Evolutionary conservation across 1,140 invertebrate species (phyloP), one percentile per base, ranked within the genome.

Genomic region (Drosophila carrolli): DNA sequence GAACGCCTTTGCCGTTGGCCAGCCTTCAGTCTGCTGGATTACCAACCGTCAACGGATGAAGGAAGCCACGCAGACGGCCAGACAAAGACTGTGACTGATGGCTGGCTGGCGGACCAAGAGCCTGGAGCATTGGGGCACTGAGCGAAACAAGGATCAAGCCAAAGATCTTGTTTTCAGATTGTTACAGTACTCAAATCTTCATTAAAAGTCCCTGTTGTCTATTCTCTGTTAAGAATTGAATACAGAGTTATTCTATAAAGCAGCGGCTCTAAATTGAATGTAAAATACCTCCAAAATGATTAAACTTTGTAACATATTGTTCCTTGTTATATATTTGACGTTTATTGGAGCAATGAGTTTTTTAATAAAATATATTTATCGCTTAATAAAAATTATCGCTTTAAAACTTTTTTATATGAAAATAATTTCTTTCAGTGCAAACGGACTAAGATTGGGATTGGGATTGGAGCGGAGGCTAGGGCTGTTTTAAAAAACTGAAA

Each of bases 81-180:
- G 73, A 73, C 66, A 84, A 84, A 73, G 72, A 53, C 66, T 79
- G 81, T 76, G 73, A 80, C 81, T 84, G 66, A 84, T 84, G 81
- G 82, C 62, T 76, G 27, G 75, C 59, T 55, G 70, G 80, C 79
- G 72, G 32, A 44, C 47, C 41, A 43, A 19, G 5, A 41, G 51
- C 47, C 58, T 43, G 35, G 27, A 54, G 76, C 14, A 47, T 47
- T 37, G 38, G 13, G 32, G 29, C 46, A 47, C 60, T 29, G 5
- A 19, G 32, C 29, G 1, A 65, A 50, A 1, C 5, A 13, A 23
- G 46, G 11, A 47, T 23, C 4, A 27, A 11, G 8, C 29, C 13
- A 40, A 40, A 1, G 13, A 5, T 40, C 6, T 32, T 6, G 2
- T 8, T 6, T 16, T 16, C 0, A 16, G 6, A 43, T 16, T 43